Evolutionary conservation across 2,888 invertebrate genomes (phyloP).

Genomic region (Patella depressa): DNA sequence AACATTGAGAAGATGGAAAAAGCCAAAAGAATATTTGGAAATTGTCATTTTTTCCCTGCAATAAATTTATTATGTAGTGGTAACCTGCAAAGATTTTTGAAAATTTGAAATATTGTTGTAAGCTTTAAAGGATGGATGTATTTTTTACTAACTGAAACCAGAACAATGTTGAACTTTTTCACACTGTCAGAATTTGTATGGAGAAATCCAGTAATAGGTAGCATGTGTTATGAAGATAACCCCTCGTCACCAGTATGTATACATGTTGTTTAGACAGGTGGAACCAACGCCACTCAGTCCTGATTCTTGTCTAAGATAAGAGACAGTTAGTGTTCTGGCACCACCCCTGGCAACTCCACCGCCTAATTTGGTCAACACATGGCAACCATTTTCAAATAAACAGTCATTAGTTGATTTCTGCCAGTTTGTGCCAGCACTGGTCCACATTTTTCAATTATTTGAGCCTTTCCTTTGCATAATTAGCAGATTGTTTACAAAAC

Average conservation of each 20-base stretch:
- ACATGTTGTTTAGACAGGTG: slow-evolving; percentile 10
- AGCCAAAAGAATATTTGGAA: too few relatives aligned
- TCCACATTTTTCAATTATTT: too few relatives aligned
- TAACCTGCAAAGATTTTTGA: too few relatives aligned
- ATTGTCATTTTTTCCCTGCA: too few relatives aligned
- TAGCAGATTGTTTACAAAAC: too few relatives aligned
- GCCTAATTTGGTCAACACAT: slow-evolving; percentile 9
- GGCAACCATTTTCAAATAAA: slow-evolving; percentile 8
- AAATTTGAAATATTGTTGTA: too few relatives aligned
- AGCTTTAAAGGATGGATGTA: too few relatives aligned
- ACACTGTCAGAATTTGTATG: slow-evolving; percentile 2
- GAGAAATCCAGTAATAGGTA: slow-evolving; percentile 4
- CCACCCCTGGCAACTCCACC: slow-evolving; percentile 10
- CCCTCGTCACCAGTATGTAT: slow-evolving; percentile 9
- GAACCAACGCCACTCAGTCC: slow-evolving; percentile 11
- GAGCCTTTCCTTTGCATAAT: too few relatives aligned
- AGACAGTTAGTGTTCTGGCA: background rate
- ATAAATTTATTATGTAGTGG: too few relatives aligned
- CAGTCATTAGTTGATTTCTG: background rate
- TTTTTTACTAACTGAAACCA: slow-evolving; percentile 3
- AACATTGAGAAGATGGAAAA: too few relatives aligned
- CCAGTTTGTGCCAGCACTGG: too few relatives aligned
- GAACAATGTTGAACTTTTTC: slow-evolving; percentile 5
- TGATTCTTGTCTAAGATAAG: background rate
- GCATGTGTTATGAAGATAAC: slow-evolving; percentile 10